Evolutionary conservation across 2,888 invertebrate species (phyloP), one percentile per base, ranked within the genome.

Genomic region (Lasioglossum vierecki): DNA sequence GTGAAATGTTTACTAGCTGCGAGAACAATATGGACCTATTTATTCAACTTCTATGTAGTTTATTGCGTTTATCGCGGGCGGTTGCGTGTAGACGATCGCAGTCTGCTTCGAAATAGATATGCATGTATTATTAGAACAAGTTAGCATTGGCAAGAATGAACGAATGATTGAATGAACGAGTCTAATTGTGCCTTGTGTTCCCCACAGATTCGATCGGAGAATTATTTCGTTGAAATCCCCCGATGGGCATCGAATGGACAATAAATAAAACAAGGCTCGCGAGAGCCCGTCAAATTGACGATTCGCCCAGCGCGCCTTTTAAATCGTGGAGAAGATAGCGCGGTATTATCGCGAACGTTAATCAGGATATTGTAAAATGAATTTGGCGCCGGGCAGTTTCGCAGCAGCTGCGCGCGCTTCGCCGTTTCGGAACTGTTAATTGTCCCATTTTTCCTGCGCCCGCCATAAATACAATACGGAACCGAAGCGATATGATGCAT

Each of bases 401-500:
- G 84, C 57, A 84, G 84, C 84, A 84, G 84, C 84, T 84, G 84
- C 84, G 84, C 84, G 84, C 66, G 79, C 76, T 79, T 76, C 66
- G 75, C 60, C 84, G 79, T 83, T 86, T 83, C 86, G 80, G 72
- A 77, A 80, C 83, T 75, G 86, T 86, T 87, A 86, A 87, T 87
- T 85, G 80, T 86, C 83, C 86, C 83, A 86, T 83, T 82, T 86
- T 86, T 87, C 83, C 80, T 63, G 77, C 76, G 35, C 30, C 74
- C 79, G 81, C 85, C 84, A 81, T 89, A 88, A 89, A 89, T 89
- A 88, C 82, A 83, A 80, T 84, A 81, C 83, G 84, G 80, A 82
- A 75, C 88, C 86, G 88, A 76, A 71, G 82, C 84, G 82, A 72
- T 86, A 84, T 88, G 86, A 89, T 88, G 80, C 73, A 89, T 86